Conservation (phyloP, 2,888 invertebrate genomes). For the Caenorhabditis doughertyi region DNA sequence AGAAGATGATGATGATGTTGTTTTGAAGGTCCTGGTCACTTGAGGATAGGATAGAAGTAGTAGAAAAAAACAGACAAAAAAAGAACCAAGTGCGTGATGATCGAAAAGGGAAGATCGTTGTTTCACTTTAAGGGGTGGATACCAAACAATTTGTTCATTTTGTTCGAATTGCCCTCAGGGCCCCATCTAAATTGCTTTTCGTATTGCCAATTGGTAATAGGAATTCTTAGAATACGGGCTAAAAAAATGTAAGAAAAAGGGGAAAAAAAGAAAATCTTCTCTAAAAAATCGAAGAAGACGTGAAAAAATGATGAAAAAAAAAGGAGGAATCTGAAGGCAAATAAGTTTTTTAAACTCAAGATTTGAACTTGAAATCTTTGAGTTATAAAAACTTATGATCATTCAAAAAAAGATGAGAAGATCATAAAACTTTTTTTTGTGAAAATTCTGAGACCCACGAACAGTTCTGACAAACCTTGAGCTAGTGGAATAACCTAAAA, state of each 20-base stretch:
- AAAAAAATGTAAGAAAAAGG: not conserved
- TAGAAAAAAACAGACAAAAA: not conserved
- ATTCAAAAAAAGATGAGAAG: not conserved
- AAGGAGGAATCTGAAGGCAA: not conserved
- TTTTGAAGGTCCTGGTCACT: slow-evolving; percentile 26
- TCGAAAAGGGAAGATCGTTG: slow-evolving; percentile 32
- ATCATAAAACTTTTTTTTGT: not conserved
- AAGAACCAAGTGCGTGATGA: slow-evolving; percentile 22
- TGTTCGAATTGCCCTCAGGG: slow-evolving; percentile 43
- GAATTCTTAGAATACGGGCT: slow-evolving; percentile 27
- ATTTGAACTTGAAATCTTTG: slow-evolving; percentile 9
- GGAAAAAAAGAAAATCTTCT: not conserved
- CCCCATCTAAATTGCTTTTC: slow-evolving; percentile 44
- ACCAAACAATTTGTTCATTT: slow-evolving; percentile 51
- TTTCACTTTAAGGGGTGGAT: slow-evolving; percentile 38
- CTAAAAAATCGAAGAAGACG: not conserved
- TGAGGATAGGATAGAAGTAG: not conserved
- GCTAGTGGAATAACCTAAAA: too few species aligned
- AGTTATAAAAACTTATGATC: too few species aligned
- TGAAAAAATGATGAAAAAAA: slow-evolving; percentile 10
- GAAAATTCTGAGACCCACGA: too few species aligned
- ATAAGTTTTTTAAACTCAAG: slow-evolving; percentile 6
- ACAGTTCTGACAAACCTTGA: too few species aligned
- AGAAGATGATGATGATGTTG: slow-evolving; percentile 8
- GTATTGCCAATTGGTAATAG: slow-evolving; percentile 44